A percentile compares a stretch with the other conserved stretches of the same genome.
Evolutionary conservation across 2,113 vertebrate species (phyloP).

Genomic region (Malaclemys terrapin): DNA sequence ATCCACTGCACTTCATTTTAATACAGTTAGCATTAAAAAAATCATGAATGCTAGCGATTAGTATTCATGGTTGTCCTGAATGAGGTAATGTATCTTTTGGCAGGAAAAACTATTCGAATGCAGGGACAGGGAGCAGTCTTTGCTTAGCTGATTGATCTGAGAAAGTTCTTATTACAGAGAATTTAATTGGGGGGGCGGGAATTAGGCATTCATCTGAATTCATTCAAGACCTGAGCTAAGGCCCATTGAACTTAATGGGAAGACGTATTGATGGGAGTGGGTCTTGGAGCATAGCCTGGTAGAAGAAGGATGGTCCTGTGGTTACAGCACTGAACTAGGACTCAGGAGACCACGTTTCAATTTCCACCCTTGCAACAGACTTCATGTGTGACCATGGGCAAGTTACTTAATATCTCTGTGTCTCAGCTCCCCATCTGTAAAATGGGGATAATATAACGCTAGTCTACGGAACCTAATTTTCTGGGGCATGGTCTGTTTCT

Average conservation of each 20-base stretch:
- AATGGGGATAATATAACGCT: not conserved
- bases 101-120: not conserved
- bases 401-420: not conserved
- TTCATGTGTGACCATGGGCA: not conserved
- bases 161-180: not conserved
- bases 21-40: not conserved
- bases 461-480: not conserved
- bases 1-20: not conserved
- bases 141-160: not conserved
- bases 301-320: not conserved
- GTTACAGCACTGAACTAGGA: not conserved
- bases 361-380: not conserved
- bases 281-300: not conserved
- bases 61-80: not conserved
- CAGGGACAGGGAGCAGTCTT: not conserved
- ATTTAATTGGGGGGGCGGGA: fast-evolving
- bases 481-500: not conserved
- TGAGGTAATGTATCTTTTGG: slow-evolving; percentile 11
- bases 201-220: not conserved
- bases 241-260: not conserved
- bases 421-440: not conserved
- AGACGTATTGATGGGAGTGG: not conserved
- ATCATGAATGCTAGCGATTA: not conserved
- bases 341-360: not conserved
- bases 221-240: not conserved